Percentiles rank a stretch among this genome's conserved stretches.
Conservation (phyloP, 37 sponge, comb jelly and placozoan species). For the Corticium candelabrum region DNA sequence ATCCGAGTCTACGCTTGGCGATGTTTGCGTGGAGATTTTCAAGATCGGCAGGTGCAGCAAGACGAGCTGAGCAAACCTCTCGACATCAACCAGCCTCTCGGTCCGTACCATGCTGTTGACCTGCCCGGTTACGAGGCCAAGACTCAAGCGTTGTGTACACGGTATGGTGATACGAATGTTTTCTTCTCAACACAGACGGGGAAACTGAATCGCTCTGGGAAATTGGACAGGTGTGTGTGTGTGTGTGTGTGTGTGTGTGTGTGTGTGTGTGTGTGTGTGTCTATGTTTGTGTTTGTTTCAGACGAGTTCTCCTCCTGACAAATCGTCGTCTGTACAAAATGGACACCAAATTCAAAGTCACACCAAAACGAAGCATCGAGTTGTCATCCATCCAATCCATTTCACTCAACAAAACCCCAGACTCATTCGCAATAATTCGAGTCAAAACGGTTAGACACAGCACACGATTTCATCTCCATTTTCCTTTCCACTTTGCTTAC, state of each 20-base stretch:
- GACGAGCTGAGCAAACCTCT: not conserved
- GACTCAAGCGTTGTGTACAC: not conserved
- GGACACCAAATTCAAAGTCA: not conserved
- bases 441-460: not conserved
- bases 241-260: not conserved
- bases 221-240: not conserved
- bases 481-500: not conserved
- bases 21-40: not conserved
- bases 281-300: not conserved
- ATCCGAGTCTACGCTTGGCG: conserved; percentile 1
- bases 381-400: not conserved
- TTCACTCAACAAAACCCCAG: not conserved
- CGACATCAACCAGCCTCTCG: not conserved
- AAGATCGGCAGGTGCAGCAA: not conserved
- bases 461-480: not conserved
- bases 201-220: not conserved
- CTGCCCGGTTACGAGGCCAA: not conserved
- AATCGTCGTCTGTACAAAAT: not conserved
- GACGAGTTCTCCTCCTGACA: not conserved
- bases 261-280: conserved; percentile 5
- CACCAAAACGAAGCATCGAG: not conserved
- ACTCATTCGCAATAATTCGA: not conserved
- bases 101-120: not conserved
- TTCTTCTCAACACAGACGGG: not conserved
- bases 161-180: not conserved